These are phyloP conservation scores for Cheumatopsyche charites DNA, from an alignment of 1,140 invertebrate species.

Conservation along the genomic window DNA sequence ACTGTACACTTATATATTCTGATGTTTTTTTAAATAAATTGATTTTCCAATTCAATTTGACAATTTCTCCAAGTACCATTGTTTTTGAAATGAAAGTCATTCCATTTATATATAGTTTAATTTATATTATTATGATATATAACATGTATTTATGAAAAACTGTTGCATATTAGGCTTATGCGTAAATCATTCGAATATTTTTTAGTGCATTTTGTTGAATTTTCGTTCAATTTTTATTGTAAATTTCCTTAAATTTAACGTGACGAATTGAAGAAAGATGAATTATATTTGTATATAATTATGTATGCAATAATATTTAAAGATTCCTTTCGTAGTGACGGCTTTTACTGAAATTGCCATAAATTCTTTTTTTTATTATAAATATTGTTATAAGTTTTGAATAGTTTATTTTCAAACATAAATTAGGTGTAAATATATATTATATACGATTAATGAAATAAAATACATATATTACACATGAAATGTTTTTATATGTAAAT, in stretches of 20 bases:
- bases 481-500: conserved; percentile 41
- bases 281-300: too few relatives aligned
- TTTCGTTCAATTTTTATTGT: too few relatives aligned
- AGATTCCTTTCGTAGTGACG: neutral
- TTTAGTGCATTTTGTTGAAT: too few relatives aligned
- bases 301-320: too few relatives aligned
- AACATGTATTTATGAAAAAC: neutral
- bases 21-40: neutral
- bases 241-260: too few relatives aligned
- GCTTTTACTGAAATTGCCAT: conserved; percentile 40
- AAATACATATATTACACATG: conserved; percentile 31
- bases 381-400: conserved; percentile 40
- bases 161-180: too few relatives aligned
- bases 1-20: neutral
- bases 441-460: conserved; percentile 24
- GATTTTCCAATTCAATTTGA: neutral
- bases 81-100: conserved; percentile 2
- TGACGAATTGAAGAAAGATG: too few relatives aligned
- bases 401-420: conserved; percentile 45
- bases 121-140: neutral
- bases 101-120: conserved; percentile 2
- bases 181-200: too few relatives aligned
- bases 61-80: too few relatives aligned
- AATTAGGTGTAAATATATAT: conserved; percentile 45
- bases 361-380: conserved; percentile 44